A percentile compares a stretch with the other conserved stretches of the same genome.
These are phyloP conservation scores for Thalpophila matura DNA, from an alignment of 2,888 invertebrate species.

Conservation along the genomic window DNA sequence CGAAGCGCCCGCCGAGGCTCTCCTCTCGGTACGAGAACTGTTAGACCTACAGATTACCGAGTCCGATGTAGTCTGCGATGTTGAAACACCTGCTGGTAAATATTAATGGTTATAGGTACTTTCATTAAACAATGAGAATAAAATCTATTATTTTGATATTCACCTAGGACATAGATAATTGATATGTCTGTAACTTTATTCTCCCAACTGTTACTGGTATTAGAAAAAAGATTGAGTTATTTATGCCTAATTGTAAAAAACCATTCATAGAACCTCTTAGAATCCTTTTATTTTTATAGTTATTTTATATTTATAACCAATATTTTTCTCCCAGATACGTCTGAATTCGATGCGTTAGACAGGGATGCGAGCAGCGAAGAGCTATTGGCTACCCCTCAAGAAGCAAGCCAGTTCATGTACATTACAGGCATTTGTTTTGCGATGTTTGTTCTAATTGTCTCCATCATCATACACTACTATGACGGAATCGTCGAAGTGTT, in stretches of 20 bases:
- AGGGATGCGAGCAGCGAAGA: slow-evolving; percentile 88
- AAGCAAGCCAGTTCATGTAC: slow-evolving; percentile 92
- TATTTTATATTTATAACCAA: neutral
- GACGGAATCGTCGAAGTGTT: slow-evolving; percentile 77
- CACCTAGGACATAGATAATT: no score
- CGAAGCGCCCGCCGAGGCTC: slow-evolving; percentile 95
- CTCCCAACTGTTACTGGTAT: no score
- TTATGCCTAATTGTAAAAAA: no score
- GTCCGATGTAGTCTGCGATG: slow-evolving; percentile 93
- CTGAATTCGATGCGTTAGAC: slow-evolving; percentile 88
- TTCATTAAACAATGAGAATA: neutral
- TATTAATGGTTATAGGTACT: neutral
- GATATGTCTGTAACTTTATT: no score
- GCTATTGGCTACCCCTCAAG: slow-evolving; percentile 88
- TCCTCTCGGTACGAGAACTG: slow-evolving; percentile 95
- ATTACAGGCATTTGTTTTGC: slow-evolving; percentile 92
- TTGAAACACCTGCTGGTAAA: slow-evolving; percentile 95
- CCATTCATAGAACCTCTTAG: no score
- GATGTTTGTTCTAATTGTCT: slow-evolving; percentile 91
- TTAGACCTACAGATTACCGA: slow-evolving; percentile 94
- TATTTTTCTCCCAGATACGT: slow-evolving; percentile 77
- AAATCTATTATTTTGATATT: no score
- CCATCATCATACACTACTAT: slow-evolving; percentile 92
- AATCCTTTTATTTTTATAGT: no score
- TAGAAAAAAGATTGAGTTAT: no score